phyloP scores from a whole-genome alignment of 2,888 invertebrate genomes.

The Margaritifera margaritifera region DNA sequence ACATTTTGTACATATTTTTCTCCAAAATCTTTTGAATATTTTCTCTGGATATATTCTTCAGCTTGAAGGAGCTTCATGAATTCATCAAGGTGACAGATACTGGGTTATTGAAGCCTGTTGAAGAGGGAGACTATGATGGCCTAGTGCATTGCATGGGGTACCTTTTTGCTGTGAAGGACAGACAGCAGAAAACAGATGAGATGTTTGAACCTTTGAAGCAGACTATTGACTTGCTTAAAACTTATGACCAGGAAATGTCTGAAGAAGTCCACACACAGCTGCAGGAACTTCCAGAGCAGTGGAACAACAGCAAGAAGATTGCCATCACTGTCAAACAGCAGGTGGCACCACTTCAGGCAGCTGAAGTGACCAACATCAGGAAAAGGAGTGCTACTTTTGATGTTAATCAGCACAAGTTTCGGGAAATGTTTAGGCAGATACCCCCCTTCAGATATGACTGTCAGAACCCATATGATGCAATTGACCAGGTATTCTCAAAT shows the following conservation, averaged over 20 bases:
- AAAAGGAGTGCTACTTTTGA: slow-evolving; percentile 90
- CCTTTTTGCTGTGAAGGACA: slow-evolving; percentile 91
- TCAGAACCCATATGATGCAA: slow-evolving; percentile 61
- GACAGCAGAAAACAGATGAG: slow-evolving; percentile 88
- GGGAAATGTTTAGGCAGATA: slow-evolving; percentile 85
- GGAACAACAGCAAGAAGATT: slow-evolving; percentile 89
- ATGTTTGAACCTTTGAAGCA: slow-evolving; percentile 96
- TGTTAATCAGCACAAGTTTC: slow-evolving; percentile 83
- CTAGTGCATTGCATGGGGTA: slow-evolving; percentile 93
- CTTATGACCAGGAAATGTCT: slow-evolving; percentile 95
- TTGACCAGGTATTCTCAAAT: slow-evolving; percentile 47
- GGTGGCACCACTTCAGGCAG: slow-evolving; percentile 93
- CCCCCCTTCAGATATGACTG: slow-evolving; percentile 67
- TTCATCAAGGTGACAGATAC: slow-evolving; percentile 93
- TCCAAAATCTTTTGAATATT: too few species aligned
- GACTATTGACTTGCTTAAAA: slow-evolving; percentile 91
- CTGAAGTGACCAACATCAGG: slow-evolving; percentile 91
- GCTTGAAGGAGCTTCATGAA: slow-evolving; percentile 86
- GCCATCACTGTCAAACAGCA: slow-evolving; percentile 92
- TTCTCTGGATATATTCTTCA: slow-evolving; percentile 64
- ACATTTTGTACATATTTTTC: too few species aligned
- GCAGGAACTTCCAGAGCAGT: slow-evolving; percentile 76
- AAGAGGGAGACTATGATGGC: slow-evolving; percentile 90
- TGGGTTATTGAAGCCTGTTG: slow-evolving; percentile 84
- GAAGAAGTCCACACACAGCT: slow-evolving; percentile 94